Percentiles rank a stretch among this genome's conserved stretches.
These are phyloP conservation scores for Nineta flava DNA, from an alignment of 2,888 invertebrate species.

Conservation along the genomic window DNA sequence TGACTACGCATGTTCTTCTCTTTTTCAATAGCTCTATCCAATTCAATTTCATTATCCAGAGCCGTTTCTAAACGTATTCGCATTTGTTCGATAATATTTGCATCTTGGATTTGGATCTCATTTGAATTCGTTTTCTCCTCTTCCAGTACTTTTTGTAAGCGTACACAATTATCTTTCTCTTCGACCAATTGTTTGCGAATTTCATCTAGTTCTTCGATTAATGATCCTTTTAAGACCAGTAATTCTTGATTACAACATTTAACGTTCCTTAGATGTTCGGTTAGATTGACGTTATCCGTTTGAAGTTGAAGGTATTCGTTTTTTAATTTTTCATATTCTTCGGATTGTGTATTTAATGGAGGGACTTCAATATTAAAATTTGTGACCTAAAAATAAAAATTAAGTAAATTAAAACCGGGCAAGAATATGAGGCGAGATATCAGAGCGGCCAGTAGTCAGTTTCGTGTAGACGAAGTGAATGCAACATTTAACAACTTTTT, in stretches of 20 bases:
- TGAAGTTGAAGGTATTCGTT: slow-evolving; percentile 17
- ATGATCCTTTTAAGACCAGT: slow-evolving; percentile 32
- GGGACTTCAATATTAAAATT: slow-evolving; percentile 6
- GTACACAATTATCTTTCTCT: slow-evolving; percentile 35
- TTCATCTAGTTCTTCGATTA: slow-evolving; percentile 31
- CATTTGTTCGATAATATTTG: slow-evolving; percentile 46
- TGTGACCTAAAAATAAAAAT: too few species aligned
- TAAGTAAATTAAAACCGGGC: too few species aligned
- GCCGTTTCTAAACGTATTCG: slow-evolving; percentile 46
- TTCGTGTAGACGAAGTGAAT: too few species aligned
- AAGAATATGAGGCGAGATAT: too few species aligned
- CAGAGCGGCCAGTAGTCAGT: too few species aligned
- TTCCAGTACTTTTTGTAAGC: slow-evolving; percentile 38
- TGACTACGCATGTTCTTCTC: slow-evolving; percentile 15
- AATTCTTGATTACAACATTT: slow-evolving; percentile 32
- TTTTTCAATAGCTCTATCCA: slow-evolving; percentile 36
- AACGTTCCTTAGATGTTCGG: slow-evolving; percentile 29
- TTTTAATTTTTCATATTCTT: not conserved
- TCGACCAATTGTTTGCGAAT: slow-evolving; percentile 31
- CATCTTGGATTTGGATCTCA: slow-evolving; percentile 42
- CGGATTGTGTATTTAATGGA: not conserved
- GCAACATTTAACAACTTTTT: too few species aligned
- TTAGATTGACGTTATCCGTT: slow-evolving; percentile 26
- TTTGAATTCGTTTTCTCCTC: slow-evolving; percentile 40
- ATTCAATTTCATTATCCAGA: slow-evolving; percentile 43